Base-by-base conservation (phyloP, 2,797 vertebrate genomes). In the Rhynchotus rufescens region DNA sequence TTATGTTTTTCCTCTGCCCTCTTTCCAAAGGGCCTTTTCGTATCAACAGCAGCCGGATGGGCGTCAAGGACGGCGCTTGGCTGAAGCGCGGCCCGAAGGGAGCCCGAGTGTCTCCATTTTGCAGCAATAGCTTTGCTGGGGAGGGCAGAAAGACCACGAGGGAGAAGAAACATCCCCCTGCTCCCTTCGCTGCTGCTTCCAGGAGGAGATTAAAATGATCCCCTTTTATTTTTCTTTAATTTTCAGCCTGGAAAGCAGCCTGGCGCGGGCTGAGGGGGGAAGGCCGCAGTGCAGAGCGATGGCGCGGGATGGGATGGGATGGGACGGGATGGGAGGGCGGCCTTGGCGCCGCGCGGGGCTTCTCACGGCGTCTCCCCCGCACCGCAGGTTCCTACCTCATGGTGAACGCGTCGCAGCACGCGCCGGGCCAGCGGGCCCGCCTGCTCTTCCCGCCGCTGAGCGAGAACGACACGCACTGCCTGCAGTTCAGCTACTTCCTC, bases 401-500 rank as follows among this genome's bases (percentile, higher is more conserved):
- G 98, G 98, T 99, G 86, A 99, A 99, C 62, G 98, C 98, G 56
- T 99, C 99, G n/a, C 98, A 98, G 97, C 98, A 99, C 61, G 90
- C 92, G 4, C 91, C 98, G 0, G 99, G 99, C 52, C 98, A 99
- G 96, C 97, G 97, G 36, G 98, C 99, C 68, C 99, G 98, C 83
- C 96, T 99, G 73, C 97, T 99, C 20, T 98, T 99, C 84, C 98
- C 98, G 77, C 98, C 98, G 0, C 97, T 99, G 95, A 99, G 98
- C 1, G 99, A 99, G 97, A 99, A 99, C 19, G 99, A 99, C 97
- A 99, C 99, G 22, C 99, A 99, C 96, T 99, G 99, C 94, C 98
- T 99, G 40, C 99, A 99, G 97, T 99, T 99, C 98, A 99, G 99
- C 97, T 99, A 99, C 96, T 99, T 99, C 97, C 98, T 99, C 91